Conservation (phyloP, 2,888 invertebrate genomes). For the Onthophagus sagittarius region DNA sequence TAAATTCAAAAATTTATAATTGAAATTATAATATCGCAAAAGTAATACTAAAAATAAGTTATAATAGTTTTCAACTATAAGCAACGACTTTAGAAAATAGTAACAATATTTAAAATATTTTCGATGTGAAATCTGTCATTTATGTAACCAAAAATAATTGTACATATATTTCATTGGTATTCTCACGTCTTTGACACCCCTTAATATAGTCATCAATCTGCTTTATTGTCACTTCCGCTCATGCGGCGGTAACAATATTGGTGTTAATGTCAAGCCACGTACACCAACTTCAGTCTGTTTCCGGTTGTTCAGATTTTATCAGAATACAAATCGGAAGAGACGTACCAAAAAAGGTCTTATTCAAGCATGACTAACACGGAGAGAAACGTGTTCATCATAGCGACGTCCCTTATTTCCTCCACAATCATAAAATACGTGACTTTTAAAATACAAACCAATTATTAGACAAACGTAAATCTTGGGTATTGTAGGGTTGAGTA, state of each 20-base stretch:
- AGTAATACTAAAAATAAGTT: no score
- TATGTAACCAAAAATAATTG: neutral
- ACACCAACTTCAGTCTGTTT: neutral
- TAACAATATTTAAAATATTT: slow-evolving; percentile 12
- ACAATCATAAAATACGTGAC: neutral
- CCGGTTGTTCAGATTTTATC: slow-evolving; percentile 1
- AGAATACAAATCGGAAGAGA: neutral
- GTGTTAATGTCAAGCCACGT: slow-evolving; percentile 6
- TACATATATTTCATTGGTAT: neutral
- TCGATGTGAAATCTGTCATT: neutral
- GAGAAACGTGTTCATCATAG: neutral
- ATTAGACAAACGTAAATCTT: neutral
- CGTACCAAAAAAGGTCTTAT: neutral
- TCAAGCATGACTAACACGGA: neutral
- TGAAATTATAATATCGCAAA: no score
- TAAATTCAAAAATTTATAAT: no score
- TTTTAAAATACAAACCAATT: neutral
- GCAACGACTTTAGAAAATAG: neutral
- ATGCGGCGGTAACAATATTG: slow-evolving; percentile 2
- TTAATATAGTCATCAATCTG: neutral
- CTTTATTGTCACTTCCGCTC: slow-evolving; percentile 8
- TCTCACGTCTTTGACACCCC: slow-evolving; percentile 12
- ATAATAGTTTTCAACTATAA: no score
- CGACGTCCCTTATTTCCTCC: neutral
- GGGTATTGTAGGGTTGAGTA: neutral